A percentile compares a stretch with the other conserved stretches of the same genome.
Evolutionary conservation across 2,888 invertebrate genomes (phyloP).

Genomic region (Eilema depressum): DNA sequence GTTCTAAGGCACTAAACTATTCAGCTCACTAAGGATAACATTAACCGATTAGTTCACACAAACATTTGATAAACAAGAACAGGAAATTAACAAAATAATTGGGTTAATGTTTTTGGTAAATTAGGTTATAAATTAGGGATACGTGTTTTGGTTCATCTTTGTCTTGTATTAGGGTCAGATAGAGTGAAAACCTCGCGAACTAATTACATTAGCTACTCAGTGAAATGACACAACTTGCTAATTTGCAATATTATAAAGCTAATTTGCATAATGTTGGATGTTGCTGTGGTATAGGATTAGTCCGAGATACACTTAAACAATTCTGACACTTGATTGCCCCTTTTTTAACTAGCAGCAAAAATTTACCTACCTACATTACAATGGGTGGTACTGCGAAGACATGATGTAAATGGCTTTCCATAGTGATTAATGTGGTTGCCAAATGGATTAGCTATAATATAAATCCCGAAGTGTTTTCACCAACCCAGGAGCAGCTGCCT

Average conservation of each 20-base stretch:
- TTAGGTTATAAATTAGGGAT: slow-evolving; percentile 39
- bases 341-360: too few relatives aligned
- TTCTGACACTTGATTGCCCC: neutral
- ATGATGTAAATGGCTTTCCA: too few relatives aligned
- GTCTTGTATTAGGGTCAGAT: slow-evolving; percentile 37
- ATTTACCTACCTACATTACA: too few relatives aligned
- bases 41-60: slow-evolving; percentile 47
- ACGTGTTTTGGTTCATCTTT: slow-evolving; percentile 33
- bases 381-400: too few relatives aligned
- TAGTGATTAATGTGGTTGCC: too few relatives aligned
- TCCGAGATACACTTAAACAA: neutral
- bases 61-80: slow-evolving; percentile 31
- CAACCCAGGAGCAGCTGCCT: too few relatives aligned
- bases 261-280: neutral
- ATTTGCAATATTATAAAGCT: neutral
- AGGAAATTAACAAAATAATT: slow-evolving; percentile 36
- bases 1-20: slow-evolving; percentile 49
- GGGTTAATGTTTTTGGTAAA: slow-evolving; percentile 40
- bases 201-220: slow-evolving; percentile 14
- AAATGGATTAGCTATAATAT: too few relatives aligned
- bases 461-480: too few relatives aligned
- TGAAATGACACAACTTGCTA: neutral
- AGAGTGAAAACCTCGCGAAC: slow-evolving; percentile 24
- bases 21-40: slow-evolving; percentile 54
- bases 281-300: neutral